Evolutionary conservation across 2,113 vertebrate genomes (phyloP).

Genomic region (Herpailurus yagouaroundi): DNA sequence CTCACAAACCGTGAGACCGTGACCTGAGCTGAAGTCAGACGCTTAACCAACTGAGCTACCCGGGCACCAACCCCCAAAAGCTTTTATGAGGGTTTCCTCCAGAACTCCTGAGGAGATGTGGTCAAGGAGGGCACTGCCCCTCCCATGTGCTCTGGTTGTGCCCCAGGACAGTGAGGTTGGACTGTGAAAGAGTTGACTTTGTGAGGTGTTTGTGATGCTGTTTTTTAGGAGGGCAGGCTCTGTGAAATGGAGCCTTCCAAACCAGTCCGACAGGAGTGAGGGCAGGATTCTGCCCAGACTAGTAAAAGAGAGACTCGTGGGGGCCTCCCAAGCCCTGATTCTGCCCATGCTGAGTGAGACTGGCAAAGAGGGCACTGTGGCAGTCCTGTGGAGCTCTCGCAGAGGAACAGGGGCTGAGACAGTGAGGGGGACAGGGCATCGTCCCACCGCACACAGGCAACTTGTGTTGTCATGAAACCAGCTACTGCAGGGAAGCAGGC

Average conservation of each 20-base stretch:
- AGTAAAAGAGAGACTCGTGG: not conserved
- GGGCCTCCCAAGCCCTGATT: not conserved
- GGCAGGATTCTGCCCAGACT: not conserved
- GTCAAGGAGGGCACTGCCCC: not conserved
- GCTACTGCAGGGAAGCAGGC: not conserved
- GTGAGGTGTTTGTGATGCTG: not conserved
- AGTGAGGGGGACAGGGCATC: not conserved
- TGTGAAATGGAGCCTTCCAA: not conserved
- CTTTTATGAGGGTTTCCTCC: not conserved
- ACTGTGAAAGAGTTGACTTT: not conserved
- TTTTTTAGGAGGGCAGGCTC: not conserved
- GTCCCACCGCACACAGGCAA: not conserved
- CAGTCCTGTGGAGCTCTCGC: no score
- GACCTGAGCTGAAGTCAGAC: no score
- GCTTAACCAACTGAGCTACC: no score
- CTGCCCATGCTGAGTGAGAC: not conserved
- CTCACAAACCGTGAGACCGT: no score
- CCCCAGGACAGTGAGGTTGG: not conserved
- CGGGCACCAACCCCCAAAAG: not conserved
- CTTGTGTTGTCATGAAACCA: not conserved
- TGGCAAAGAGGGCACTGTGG: no score
- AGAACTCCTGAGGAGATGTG: not conserved
- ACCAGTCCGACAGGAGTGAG: constrained; percentile 13
- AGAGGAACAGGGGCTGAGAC: not conserved
- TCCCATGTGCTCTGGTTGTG: not conserved